Percentiles rank a stretch among this genome's conserved stretches.
Evolutionary conservation across 2,888 invertebrate species (phyloP).

Genomic region (Monoplex corrugatus): DNA sequence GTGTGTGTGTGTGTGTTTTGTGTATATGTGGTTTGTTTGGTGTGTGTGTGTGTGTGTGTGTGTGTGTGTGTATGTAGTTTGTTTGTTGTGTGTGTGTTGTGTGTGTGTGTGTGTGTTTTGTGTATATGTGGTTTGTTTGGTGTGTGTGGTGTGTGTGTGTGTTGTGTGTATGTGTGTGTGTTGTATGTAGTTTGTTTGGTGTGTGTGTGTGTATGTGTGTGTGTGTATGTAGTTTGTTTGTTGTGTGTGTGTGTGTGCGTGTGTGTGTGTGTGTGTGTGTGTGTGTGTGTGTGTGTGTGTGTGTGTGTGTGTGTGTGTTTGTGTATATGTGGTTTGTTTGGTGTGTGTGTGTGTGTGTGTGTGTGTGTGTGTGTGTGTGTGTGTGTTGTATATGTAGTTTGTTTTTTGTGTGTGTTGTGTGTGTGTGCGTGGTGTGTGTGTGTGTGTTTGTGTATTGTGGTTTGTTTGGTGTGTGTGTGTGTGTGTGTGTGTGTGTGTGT

Average conservation of each 20-base stretch:
- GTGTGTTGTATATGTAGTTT: background rate
- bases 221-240: background rate
- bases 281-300: background rate
- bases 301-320: background rate
- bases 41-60: too few species aligned
- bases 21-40: too few species aligned
- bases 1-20: too few species aligned
- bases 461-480: too few species aligned
- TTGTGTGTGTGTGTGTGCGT: slow-evolving; percentile 11
- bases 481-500: too few species aligned
- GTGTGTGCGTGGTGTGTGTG: background rate
- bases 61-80: too few species aligned
- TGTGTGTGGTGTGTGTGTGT: slow-evolving; percentile 30
- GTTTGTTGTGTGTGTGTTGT: too few species aligned
- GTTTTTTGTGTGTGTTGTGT: background rate
- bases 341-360: too few species aligned
- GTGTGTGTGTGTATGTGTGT: background rate
- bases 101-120: too few species aligned
- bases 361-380: background rate
- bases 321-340: background rate
- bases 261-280: slow-evolving; percentile 12
- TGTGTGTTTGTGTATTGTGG: background rate
- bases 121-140: too few species aligned
- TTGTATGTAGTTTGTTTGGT: background rate
- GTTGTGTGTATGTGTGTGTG: slow-evolving; percentile 30